A percentile compares a stretch with the other conserved stretches of the same genome.
phyloP scores from a whole-genome alignment of 2,797 vertebrate species.

The Argya squamiceps region DNA sequence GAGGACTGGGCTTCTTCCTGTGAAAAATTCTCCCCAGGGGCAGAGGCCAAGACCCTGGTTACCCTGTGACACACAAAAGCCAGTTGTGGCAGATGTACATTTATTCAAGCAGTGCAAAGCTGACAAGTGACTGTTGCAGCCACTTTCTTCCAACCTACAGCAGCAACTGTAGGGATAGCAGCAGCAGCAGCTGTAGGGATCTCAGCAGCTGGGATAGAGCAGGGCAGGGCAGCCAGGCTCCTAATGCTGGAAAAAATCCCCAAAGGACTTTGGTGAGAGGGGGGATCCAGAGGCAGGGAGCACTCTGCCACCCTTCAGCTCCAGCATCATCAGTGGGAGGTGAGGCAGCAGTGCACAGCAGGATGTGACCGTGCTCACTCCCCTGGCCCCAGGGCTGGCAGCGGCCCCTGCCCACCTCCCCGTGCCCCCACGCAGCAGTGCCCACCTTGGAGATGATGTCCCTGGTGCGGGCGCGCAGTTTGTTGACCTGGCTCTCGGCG shows the following conservation, averaged over 20 bases:
- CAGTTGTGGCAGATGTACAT: not conserved
- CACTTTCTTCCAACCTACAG: not conserved
- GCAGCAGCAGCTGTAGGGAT: not conserved
- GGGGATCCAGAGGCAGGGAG: not conserved
- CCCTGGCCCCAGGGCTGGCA: not conserved
- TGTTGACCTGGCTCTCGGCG: slow-evolving; percentile 91
- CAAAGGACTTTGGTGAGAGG: not conserved
- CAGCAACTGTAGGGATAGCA: not conserved
- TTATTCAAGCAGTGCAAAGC: slow-evolving; percentile 29
- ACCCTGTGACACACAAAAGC: not conserved
- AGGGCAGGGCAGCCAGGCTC: not conserved
- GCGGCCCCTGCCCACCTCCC: not conserved
- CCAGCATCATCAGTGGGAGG: rapidly evolving
- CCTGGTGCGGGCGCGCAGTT: slow-evolving; percentile 84
- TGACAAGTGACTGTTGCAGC: slow-evolving; percentile 53
- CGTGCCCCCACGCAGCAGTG: rapidly evolving
- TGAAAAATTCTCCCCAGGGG: not conserved
- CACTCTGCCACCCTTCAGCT: not conserved
- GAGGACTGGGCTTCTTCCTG: not conserved
- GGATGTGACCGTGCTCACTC: rapidly evolving
- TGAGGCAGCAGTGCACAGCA: not conserved
- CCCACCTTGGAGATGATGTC: slow-evolving; percentile 78
- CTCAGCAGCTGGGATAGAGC: too few relatives aligned
- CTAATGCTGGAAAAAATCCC: slow-evolving; percentile 1
- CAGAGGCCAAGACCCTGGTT: not conserved